Conservation (phyloP, 2,113 vertebrate genomes). For the Rhabdornis inornatus region DNA sequence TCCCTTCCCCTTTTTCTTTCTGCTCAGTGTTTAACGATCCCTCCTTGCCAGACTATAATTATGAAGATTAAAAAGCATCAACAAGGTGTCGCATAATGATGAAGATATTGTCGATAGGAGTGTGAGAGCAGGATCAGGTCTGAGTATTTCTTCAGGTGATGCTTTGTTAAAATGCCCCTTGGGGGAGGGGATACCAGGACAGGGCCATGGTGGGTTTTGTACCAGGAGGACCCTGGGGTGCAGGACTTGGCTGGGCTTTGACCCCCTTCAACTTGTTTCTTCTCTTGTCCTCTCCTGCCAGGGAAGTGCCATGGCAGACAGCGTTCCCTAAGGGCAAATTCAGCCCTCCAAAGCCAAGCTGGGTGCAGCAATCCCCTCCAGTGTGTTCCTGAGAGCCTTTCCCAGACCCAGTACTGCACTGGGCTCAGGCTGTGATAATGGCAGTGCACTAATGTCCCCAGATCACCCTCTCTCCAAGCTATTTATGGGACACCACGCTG, state of each 20-base stretch:
- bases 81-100: conserved; percentile 41
- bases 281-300: not conserved
- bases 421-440: not conserved
- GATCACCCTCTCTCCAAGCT: not conserved
- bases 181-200: not conserved
- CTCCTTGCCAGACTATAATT: conserved; percentile 43
- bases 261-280: not conserved
- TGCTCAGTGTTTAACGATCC: not conserved
- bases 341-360: not conserved
- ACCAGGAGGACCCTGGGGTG: not conserved
- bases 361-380: not conserved
- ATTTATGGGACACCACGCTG: not conserved
- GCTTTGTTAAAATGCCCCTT: not conserved
- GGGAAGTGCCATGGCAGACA: not conserved
- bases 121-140: not conserved
- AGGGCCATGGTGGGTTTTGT: not conserved
- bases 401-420: not conserved
- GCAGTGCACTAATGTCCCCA: not conserved
- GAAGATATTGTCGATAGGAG: not conserved
- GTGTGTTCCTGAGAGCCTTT: not conserved
- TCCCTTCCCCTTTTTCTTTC: not conserved
- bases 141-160: not conserved
- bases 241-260: not conserved
- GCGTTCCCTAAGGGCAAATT: not conserved
- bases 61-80: conserved; percentile 22